phyloP scores from a whole-genome alignment of 2,888 invertebrate species.

The Melolontha melolontha region DNA sequence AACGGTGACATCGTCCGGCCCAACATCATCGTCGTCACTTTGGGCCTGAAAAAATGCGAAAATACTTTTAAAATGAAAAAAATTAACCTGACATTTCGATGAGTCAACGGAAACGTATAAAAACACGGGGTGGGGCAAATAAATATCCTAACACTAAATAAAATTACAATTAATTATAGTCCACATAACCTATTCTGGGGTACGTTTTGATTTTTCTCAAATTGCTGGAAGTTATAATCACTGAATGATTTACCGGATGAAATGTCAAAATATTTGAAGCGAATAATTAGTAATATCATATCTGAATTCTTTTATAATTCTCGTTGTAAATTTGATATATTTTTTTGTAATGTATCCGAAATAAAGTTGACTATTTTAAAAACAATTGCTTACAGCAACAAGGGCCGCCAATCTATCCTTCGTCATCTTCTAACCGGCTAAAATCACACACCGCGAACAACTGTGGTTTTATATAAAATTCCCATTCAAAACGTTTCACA shows the following conservation, averaged over 20 bases:
- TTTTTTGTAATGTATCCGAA: conserved; percentile 23
- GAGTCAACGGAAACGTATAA: conserved; percentile 43
- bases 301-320: background rate
- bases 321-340: background rate
- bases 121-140: conserved; percentile 48
- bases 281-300: background rate
- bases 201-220: conserved; percentile 8
- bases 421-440: conserved; percentile 80
- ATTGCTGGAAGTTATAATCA: background rate
- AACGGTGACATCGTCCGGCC: conserved; percentile 95
- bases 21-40: conserved; percentile 97
- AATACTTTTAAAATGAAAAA: conserved; percentile 15
- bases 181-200: conserved; percentile 58
- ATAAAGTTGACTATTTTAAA: conserved; percentile 44
- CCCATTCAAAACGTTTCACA: conserved; percentile 83
- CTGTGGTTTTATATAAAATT: conserved; percentile 77
- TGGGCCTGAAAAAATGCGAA: conserved; percentile 80
- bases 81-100: conserved; percentile 15
- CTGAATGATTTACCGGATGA: too few species aligned
- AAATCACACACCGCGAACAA: conserved; percentile 76
- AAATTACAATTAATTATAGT: conserved; percentile 31
- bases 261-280: background rate
- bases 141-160: conserved; percentile 2
- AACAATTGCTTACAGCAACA: conserved; percentile 81
- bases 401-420: conserved; percentile 98